These are phyloP conservation scores for Muraenolepis orangiensis DNA, from an alignment of 2,797 vertebrate genomes.

Conservation along the genomic window DNA sequence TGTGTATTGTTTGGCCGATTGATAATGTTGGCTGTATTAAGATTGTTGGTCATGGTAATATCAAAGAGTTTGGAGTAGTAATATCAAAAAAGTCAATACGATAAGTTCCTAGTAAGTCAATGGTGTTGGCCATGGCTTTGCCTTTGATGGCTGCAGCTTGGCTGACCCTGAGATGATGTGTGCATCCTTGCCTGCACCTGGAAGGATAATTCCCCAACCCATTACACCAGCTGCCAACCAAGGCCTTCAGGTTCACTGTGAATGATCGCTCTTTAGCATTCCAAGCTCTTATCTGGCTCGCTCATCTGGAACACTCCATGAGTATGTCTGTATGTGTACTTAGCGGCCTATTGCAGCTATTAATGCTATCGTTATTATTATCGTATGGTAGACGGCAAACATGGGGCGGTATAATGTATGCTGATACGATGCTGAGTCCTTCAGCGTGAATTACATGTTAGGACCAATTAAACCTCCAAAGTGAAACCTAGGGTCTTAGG, in stretches of 20 bases:
- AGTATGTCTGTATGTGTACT: background rate
- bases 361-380: background rate
- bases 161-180: slow-evolving; percentile 36
- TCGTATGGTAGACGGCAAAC: background rate
- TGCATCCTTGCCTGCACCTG: slow-evolving; percentile 27
- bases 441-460: background rate
- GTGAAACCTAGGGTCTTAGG: background rate
- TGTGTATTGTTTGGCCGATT: background rate
- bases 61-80: no score
- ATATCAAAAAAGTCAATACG: no score
- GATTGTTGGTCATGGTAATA: no score
- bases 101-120: slow-evolving; percentile 20
- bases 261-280: slow-evolving; percentile 33
- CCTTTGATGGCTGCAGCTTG: slow-evolving; percentile 35
- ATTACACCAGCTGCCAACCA: slow-evolving; percentile 32
- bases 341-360: background rate
- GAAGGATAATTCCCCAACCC: slow-evolving; percentile 30
- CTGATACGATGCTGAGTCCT: background rate
- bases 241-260: background rate
- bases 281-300: slow-evolving; percentile 32
- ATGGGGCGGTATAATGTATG: background rate
- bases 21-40: background rate
- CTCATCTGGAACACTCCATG: slow-evolving; percentile 24
- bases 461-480: background rate
- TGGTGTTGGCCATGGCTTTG: slow-evolving; percentile 27